Conservation (phyloP, 2,888 invertebrate species). For the Hesperia comma region DNA sequence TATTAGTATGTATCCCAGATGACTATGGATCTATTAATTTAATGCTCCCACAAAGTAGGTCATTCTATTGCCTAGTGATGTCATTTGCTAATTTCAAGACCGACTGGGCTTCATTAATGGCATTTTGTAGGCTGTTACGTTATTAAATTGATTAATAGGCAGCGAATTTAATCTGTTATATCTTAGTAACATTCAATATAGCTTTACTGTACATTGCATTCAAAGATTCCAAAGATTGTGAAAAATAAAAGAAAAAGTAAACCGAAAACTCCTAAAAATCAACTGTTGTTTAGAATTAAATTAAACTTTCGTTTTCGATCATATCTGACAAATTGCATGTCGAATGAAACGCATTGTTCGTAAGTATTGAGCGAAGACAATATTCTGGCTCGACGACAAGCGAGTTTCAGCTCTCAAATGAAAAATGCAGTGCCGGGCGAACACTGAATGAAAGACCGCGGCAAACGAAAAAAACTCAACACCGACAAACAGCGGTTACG, state of each 20-base stretch:
- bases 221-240: background rate
- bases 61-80: slow-evolving; percentile 8
- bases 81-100: slow-evolving; percentile 21
- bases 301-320: slow-evolving; percentile 10
- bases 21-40: slow-evolving; percentile 18
- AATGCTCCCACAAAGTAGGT: slow-evolving; percentile 21
- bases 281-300: background rate
- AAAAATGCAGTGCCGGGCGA: slow-evolving; percentile 71
- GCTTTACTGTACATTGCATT: background rate
- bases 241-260: background rate
- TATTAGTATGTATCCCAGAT: slow-evolving; percentile 10
- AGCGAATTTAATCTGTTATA: background rate
- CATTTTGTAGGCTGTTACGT: background rate
- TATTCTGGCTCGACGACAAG: slow-evolving; percentile 52
- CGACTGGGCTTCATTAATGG: slow-evolving; percentile 6
- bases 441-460: slow-evolving; percentile 64
- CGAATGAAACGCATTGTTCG: slow-evolving; percentile 42
- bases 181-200: background rate
- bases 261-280: background rate
- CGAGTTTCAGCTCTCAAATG: slow-evolving; percentile 61
- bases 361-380: slow-evolving; percentile 48
- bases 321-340: slow-evolving; percentile 33
- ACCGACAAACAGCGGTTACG: slow-evolving; percentile 64
- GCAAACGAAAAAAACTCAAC: slow-evolving; percentile 56
- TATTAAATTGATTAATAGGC: background rate